These are phyloP conservation scores for Blennius ocellaris DNA, from an alignment of 2,113 vertebrate genomes.

Conservation along the genomic window DNA sequence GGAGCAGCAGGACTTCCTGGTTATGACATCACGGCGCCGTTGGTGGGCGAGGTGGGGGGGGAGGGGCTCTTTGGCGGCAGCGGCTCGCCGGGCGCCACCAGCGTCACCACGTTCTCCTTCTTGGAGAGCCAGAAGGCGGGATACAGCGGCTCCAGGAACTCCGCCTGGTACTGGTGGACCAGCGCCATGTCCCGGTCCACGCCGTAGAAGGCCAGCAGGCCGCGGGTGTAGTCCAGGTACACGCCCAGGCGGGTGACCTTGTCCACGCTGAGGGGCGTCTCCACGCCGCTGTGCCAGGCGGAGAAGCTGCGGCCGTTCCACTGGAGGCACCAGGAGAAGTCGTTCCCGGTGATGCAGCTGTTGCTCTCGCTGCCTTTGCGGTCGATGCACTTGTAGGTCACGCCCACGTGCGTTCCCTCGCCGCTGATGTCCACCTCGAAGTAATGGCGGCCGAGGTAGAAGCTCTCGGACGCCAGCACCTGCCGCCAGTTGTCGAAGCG, in stretches of 20 bases:
- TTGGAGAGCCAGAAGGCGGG: constrained; percentile 87
- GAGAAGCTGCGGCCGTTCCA: constrained; percentile 87
- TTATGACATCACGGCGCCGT: background rate
- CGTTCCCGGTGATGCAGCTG: constrained; percentile 83
- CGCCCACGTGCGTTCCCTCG: constrained; percentile 81
- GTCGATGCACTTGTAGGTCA: constrained; percentile 86
- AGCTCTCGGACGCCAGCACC: constrained; percentile 84
- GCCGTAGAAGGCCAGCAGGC: constrained; percentile 81
- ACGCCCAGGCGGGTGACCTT: constrained; percentile 82
- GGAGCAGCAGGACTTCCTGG: rapidly evolving
- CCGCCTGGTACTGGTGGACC: constrained; percentile 79
- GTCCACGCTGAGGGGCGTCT: constrained; percentile 72
- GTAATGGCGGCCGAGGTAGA: constrained; percentile 85
- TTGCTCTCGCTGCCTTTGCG: constrained; percentile 82
- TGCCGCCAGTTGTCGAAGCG: constrained; percentile 86
- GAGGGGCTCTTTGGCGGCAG: constrained; percentile 68
- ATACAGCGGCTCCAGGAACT: constrained; percentile 85
- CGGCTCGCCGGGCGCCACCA: constrained; percentile 74
- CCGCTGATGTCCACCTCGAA: constrained; percentile 86
- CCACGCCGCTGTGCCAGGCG: constrained; percentile 85
- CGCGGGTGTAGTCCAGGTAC: constrained; percentile 79
- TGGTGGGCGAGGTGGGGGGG: constrained; percentile 60
- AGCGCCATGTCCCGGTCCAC: constrained; percentile 77
- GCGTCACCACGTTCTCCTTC: constrained; percentile 82
- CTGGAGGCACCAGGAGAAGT: constrained; percentile 87